Conservation (phyloP, 1,140 invertebrate species). For the Holcopasites calliopsidis region DNA sequence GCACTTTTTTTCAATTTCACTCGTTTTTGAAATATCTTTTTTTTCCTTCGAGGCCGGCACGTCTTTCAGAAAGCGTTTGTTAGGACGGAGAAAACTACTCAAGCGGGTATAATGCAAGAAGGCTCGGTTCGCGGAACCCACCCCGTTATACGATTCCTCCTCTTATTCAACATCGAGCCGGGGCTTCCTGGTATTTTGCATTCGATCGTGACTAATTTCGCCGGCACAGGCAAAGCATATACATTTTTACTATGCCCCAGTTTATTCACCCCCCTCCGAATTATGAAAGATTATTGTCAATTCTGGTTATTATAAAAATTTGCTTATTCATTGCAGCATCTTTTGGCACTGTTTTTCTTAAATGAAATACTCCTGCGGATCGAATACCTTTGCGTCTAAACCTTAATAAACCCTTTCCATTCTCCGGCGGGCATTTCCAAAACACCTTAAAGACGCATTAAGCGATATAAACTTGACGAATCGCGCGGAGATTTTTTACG, state of each 20-base stretch:
- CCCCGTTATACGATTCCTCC: constrained; percentile 47
- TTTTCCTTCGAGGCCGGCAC: constrained; percentile 38
- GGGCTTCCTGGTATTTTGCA: constrained; percentile 40
- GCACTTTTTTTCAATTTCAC: constrained; percentile 62
- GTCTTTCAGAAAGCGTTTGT: constrained; percentile 68
- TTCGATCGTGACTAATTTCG: constrained; percentile 38
- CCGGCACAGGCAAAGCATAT: neutral
- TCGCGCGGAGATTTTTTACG: neutral
- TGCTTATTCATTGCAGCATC: too few relatives aligned
- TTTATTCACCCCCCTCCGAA: too few relatives aligned
- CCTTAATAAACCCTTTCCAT: too few relatives aligned
- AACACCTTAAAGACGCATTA: too few relatives aligned
- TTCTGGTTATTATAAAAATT: too few relatives aligned
- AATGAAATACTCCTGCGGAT: too few relatives aligned
- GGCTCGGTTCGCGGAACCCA: constrained; percentile 45
- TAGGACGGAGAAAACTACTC: constrained; percentile 53
- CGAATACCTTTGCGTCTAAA: too few relatives aligned
- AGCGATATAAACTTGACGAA: neutral
- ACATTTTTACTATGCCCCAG: neutral
- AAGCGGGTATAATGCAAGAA: constrained; percentile 59
- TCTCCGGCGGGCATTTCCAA: neutral
- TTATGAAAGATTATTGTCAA: too few relatives aligned
- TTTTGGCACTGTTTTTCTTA: too few relatives aligned
- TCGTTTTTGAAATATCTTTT: constrained; percentile 55
- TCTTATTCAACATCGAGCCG: constrained; percentile 29